phyloP scores from a whole-genome alignment of 64 coral and sea anemone species.

The Pocillopora damicornis region DNA sequence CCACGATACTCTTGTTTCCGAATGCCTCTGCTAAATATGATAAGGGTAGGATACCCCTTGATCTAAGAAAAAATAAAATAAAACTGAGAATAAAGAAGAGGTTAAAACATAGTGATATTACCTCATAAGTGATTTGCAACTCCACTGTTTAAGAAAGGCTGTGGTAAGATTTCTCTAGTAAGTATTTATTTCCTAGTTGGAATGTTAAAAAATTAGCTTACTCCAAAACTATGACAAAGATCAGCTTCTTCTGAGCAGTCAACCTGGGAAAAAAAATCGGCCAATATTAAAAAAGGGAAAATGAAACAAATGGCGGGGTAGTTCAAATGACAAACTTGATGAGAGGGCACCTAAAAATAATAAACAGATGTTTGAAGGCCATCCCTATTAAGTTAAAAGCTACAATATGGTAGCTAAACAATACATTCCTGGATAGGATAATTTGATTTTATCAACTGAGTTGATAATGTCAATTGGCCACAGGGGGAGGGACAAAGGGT shows the following conservation, averaged over 20 bases:
- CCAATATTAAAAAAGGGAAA: no score
- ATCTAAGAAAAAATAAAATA: slow-evolving; percentile 29
- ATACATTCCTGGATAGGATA: no score
- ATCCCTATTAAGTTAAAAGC: no score
- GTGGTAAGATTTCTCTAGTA: not conserved
- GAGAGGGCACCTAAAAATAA: no score
- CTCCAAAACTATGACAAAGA: slow-evolving; percentile 60
- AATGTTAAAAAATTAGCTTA: slow-evolving; percentile 1
- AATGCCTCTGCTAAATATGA: slow-evolving; percentile 59
- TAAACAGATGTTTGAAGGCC: no score
- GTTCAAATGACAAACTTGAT: no score
- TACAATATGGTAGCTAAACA: no score
- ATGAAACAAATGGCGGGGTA: no score
- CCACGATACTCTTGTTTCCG: slow-evolving; percentile 82
- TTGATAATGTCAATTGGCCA: no score
- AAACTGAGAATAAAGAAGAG: not conserved
- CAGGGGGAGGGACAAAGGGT: not conserved
- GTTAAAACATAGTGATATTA: not conserved
- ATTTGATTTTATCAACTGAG: no score
- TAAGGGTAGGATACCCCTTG: slow-evolving; percentile 61
- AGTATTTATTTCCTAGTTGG: no score
- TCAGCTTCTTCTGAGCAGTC: slow-evolving; percentile 72
- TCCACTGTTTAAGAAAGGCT: not conserved
- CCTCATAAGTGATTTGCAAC: no score
- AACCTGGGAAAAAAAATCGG: slow-evolving; percentile 33